These are phyloP conservation scores for Drosophila carrolli DNA, from an alignment of 1,140 invertebrate species.

Conservation along the genomic window DNA sequence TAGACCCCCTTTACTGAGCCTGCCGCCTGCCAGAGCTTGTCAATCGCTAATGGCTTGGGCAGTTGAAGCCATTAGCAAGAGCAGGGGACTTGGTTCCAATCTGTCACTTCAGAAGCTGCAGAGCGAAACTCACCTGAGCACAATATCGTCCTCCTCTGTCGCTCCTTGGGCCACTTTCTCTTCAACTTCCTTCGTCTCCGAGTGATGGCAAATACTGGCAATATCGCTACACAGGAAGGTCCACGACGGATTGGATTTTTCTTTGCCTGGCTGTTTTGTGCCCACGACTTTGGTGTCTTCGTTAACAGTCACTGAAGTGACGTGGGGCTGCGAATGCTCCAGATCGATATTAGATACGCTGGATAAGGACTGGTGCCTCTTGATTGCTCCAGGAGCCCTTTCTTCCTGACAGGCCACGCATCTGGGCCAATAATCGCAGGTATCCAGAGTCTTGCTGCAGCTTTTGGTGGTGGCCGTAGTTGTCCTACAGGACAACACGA, in stretches of 20 bases:
- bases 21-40: constrained; percentile 8
- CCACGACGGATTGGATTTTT: constrained; percentile 46
- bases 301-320: constrained; percentile 57
- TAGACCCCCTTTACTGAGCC: constrained; percentile 6
- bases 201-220: constrained; percentile 12
- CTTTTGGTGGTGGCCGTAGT: constrained; percentile 51
- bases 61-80: constrained; percentile 9
- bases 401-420: constrained; percentile 60
- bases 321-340: too few relatives aligned
- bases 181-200: background rate
- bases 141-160: constrained; percentile 12
- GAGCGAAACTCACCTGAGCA: constrained; percentile 31
- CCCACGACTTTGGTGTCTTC: constrained; percentile 27
- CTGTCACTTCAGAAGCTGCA: constrained; percentile 7
- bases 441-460: constrained; percentile 55
- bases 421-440: constrained; percentile 78
- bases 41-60: constrained; percentile 31
- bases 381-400: constrained; percentile 7
- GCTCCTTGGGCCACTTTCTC: background rate
- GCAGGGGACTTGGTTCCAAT: constrained; percentile 5
- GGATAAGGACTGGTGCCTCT: constrained; percentile 4
- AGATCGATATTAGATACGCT: background rate
- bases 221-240: constrained; percentile 65
- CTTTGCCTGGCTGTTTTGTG: constrained; percentile 6
- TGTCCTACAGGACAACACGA: constrained; percentile 39